These are phyloP conservation scores for Passer montanus DNA, from an alignment of 2,113 vertebrate genomes.

Conservation along the genomic window DNA sequence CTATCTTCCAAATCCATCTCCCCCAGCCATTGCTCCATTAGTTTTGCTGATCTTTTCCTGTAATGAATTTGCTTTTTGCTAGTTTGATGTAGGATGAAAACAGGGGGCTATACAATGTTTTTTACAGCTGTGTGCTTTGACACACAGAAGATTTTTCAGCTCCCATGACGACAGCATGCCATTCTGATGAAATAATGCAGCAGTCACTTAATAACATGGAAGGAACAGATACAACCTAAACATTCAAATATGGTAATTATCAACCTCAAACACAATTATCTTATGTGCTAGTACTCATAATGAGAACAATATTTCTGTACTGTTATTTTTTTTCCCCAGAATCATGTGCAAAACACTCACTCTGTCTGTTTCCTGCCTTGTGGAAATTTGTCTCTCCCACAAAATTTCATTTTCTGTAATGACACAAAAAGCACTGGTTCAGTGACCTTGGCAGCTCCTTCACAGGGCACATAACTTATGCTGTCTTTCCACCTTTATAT, in stretches of 20 bases:
- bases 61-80: background rate
- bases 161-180: background rate
- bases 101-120: background rate
- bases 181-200: slow-evolving; percentile 46
- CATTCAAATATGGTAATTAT: slow-evolving; percentile 52
- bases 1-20: background rate
- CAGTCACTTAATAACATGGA: slow-evolving; percentile 37
- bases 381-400: slow-evolving; percentile 46
- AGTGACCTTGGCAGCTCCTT: slow-evolving; percentile 47
- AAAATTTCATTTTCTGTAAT: slow-evolving; percentile 51
- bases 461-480: background rate
- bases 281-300: slow-evolving; percentile 26
- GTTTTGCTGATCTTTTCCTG: background rate
- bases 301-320: slow-evolving; percentile 36
- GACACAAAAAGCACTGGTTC: background rate
- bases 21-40: background rate
- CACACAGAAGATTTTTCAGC: background rate
- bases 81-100: background rate
- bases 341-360: background rate
- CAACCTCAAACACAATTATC: slow-evolving; percentile 58
- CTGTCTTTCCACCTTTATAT: background rate
- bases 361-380: slow-evolving; percentile 7
- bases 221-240: slow-evolving; percentile 36
- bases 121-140: slow-evolving; percentile 1
- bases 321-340: background rate